Conservation (phyloP, 2,797 vertebrate species). For the Pangasius larnaudii region DNA sequence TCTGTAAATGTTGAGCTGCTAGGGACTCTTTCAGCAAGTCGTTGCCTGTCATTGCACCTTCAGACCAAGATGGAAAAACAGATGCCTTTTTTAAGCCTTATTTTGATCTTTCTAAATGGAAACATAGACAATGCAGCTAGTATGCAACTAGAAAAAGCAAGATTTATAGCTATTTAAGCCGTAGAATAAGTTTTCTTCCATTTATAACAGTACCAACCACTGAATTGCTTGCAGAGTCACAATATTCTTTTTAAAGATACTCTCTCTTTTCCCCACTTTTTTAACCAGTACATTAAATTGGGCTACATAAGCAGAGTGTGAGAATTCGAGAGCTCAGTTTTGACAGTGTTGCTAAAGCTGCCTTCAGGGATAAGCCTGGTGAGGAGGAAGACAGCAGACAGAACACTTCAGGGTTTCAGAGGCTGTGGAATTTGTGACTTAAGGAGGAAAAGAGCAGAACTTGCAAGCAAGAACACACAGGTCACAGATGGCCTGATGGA, state of each 20-base stretch:
- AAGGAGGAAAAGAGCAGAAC: slow-evolving; percentile 55
- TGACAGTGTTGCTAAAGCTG: slow-evolving; percentile 66
- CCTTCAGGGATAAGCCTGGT: slow-evolving; percentile 62
- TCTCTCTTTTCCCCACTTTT: background rate
- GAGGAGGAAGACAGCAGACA: slow-evolving; percentile 69
- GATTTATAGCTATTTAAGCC: slow-evolving; percentile 42
- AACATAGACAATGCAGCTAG: slow-evolving; percentile 46
- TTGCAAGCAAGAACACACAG: slow-evolving; percentile 68
- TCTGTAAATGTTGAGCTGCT: slow-evolving; percentile 4
- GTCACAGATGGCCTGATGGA: slow-evolving; percentile 72
- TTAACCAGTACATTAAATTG: slow-evolving; percentile 57
- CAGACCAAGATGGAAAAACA: slow-evolving; percentile 54
- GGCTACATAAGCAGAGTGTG: slow-evolving; percentile 45
- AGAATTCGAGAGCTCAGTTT: slow-evolving; percentile 61
- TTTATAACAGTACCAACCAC: background rate
- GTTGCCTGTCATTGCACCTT: slow-evolving; percentile 53
- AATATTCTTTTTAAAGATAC: background rate
- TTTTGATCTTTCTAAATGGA: slow-evolving; percentile 51
- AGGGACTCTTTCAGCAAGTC: slow-evolving; percentile 51
- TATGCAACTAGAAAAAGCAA: slow-evolving; percentile 14
- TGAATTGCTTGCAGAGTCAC: background rate
- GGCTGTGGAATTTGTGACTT: slow-evolving; percentile 68
- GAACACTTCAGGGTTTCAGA: slow-evolving; percentile 69
- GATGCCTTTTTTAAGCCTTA: slow-evolving; percentile 38
- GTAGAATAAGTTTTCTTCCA: background rate